These are phyloP conservation scores for Malacoraja senta DNA, from an alignment of 2,797 vertebrate genomes.

Conservation along the genomic window DNA sequence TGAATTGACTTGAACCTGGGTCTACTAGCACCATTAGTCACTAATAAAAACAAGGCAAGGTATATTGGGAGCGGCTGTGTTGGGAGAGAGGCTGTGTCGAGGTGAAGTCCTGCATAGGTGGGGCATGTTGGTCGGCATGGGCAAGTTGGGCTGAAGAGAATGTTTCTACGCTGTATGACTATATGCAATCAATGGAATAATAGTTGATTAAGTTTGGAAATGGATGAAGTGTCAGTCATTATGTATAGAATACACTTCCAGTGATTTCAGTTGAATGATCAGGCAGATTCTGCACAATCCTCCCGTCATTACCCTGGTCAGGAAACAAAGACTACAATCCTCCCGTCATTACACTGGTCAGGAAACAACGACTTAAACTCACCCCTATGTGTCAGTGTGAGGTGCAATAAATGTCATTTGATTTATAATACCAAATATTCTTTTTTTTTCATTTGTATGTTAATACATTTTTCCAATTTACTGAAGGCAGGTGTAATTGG, in stretches of 20 bases:
- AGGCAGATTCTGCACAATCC: neutral
- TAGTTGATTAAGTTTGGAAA: neutral
- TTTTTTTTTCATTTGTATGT: slow-evolving; percentile 6
- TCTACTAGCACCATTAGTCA: too few species aligned
- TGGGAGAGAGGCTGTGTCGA: too few species aligned
- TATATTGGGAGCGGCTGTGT: too few species aligned
- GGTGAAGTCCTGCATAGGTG: too few species aligned
- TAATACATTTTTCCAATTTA: slow-evolving; percentile 21
- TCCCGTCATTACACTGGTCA: neutral
- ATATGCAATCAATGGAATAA: neutral
- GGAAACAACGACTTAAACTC: neutral
- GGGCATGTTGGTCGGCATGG: too few species aligned
- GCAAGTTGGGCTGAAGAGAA: too few species aligned
- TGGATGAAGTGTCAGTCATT: neutral
- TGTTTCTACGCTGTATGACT: neutral
- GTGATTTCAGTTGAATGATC: neutral
- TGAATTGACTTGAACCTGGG: too few species aligned
- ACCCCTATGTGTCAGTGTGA: neutral
- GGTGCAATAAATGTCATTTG: neutral
- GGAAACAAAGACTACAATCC: neutral
- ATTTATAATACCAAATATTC: slow-evolving; percentile 17
- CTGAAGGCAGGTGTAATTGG: slow-evolving; percentile 24
- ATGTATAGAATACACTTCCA: neutral
- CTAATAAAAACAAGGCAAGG: too few species aligned
- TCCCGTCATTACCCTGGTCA: too few species aligned